A percentile compares a stretch with the other conserved stretches of the same genome.
Conservation (phyloP, 2,113 vertebrate genomes). For the Solea solea region DNA sequence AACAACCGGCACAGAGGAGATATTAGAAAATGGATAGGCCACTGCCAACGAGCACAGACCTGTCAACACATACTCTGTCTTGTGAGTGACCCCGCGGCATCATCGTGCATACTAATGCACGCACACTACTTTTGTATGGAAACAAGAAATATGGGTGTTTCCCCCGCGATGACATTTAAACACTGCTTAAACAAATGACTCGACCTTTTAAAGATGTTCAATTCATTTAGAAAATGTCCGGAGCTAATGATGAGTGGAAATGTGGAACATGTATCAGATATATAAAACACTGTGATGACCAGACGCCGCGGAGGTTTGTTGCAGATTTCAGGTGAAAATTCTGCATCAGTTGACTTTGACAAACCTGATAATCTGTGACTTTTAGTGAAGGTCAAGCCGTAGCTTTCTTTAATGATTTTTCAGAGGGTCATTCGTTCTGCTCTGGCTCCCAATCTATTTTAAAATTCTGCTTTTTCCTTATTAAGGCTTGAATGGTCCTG, state of each 20-base stretch:
- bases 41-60: slow-evolving; percentile 28
- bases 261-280: too few relatives aligned
- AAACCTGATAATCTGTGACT: too few relatives aligned
- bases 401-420: too few relatives aligned
- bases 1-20: slow-evolving; percentile 54
- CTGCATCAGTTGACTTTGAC: too few relatives aligned
- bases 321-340: too few relatives aligned
- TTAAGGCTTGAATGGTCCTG: too few relatives aligned
- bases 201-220: slow-evolving; percentile 19
- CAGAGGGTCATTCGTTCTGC: too few relatives aligned
- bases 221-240: background rate
- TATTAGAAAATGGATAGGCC: slow-evolving; percentile 51
- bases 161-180: background rate
- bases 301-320: too few relatives aligned
- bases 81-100: slow-evolving; percentile 14
- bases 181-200: slow-evolving; percentile 20
- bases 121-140: background rate
- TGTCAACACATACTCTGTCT: slow-evolving; percentile 12
- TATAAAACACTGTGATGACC: too few relatives aligned
- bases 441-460: too few relatives aligned
- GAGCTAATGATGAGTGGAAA: background rate
- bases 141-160: slow-evolving; percentile 23
- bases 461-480: too few relatives aligned
- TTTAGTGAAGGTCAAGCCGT: too few relatives aligned
- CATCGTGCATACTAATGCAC: slow-evolving; percentile 19